Conservation (phyloP, 2,113 vertebrate genomes). For the Rynchops niger region DNA sequence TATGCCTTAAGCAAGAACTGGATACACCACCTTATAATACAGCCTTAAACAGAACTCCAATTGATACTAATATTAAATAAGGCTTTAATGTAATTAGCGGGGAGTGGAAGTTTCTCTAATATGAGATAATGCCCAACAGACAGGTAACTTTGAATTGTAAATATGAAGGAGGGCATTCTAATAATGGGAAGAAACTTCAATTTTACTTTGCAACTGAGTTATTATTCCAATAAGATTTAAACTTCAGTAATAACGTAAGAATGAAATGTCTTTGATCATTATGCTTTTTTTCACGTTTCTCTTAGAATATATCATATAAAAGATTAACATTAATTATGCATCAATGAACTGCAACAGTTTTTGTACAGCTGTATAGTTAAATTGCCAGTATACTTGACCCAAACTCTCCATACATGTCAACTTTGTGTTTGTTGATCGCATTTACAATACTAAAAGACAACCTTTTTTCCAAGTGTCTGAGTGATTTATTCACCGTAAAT, state of each 20-base stretch:
- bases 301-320: conserved; percentile 15
- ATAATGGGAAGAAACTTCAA: conserved; percentile 28
- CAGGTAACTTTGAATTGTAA: background rate
- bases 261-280: conserved; percentile 1
- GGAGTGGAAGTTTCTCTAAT: background rate
- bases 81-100: background rate
- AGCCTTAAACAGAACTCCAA: background rate
- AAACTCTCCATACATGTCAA: conserved; percentile 9
- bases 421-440: conserved; percentile 11
- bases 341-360: conserved; percentile 42
- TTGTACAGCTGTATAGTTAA: conserved; percentile 20
- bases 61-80: background rate
- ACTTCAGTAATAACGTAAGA: background rate
- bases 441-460: conserved; percentile 11
- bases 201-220: conserved; percentile 37
- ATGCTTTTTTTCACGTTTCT: background rate
- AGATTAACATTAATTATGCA: background rate
- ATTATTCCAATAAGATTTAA: conserved; percentile 24
- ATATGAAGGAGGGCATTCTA: background rate
- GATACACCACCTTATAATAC: background rate
- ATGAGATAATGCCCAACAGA: background rate
- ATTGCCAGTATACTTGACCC: background rate
- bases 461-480: background rate
- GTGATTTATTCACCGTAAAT: background rate
- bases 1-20: background rate